Base-by-base conservation (phyloP, 1,140 invertebrate genomes). In the Drosophila nikananu region DNA sequence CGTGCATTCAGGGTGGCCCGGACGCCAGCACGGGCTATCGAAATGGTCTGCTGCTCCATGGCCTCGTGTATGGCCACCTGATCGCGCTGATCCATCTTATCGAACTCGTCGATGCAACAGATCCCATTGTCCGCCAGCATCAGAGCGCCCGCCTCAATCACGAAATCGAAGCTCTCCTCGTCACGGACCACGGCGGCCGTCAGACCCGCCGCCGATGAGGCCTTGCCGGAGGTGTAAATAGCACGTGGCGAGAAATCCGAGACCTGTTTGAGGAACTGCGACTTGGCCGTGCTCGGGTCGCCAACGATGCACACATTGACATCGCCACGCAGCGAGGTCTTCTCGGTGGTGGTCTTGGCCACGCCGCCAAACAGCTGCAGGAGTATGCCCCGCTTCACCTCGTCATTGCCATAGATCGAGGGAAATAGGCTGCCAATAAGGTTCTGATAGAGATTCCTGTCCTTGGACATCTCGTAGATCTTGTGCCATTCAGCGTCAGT, bases 21-120 rank as follows among this genome's bases (percentile, higher is more conserved):
- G 0, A 99, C 98, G 52, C 99, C 99, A 61, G 99, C 99, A 95
- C 99, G 99, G 0, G 99, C 99, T 59, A 99, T 96, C 2, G 98
- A 99, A 91, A 99, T 99, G 1, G 99, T 99, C 94, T 99, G 99
- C 92, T 99, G 99, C 95, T 99, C 99, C 99, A 99, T 99, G 52
- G 99, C 99, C 95, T 99, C 99, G 94, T 99, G 99, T 91, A 99
- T 99, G 30, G 99, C 99, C 8, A 99, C 98, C 93, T 99, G 99
- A 95, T 99, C 99, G 67, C 96, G 96, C 2, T 95, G 95, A 93
- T 99, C 99, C 99, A 99, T 99, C 94, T 99, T 99, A 92, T 99
- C 99, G 94, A 99, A 99, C 94, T 99, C 99, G 93, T 99, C 99
- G 81, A 99, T 99, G 93, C 99, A 99, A 93, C 99, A 99, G 32